These are phyloP conservation scores for Stichodactyla helianthus DNA, from an alignment of 64 coral and sea anemone genomes.

Conservation along the genomic window DNA sequence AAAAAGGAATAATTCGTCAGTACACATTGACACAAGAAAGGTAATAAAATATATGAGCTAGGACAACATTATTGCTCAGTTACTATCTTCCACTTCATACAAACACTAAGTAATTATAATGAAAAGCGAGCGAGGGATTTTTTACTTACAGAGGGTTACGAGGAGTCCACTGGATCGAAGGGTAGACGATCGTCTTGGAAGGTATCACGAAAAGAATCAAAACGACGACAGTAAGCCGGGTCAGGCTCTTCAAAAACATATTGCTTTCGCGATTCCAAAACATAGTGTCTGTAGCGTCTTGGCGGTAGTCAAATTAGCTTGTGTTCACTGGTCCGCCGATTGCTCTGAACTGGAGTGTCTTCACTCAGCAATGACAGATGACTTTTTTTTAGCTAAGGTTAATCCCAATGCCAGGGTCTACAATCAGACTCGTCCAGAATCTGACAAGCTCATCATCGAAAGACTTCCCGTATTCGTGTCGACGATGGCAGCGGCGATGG, in stretches of 20 bases:
- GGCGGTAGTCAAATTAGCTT: not conserved
- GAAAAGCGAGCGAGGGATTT: slow-evolving; percentile 1
- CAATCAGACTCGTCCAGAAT: slow-evolving; percentile 22
- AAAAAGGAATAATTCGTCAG: not conserved
- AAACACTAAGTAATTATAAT: slow-evolving; percentile 15
- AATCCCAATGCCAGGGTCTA: slow-evolving; percentile 24
- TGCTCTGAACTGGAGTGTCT: not conserved
- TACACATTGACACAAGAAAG: slow-evolving; percentile 12
- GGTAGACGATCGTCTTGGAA: slow-evolving; percentile 21
- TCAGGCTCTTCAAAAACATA: not conserved
- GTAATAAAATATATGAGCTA: not conserved
- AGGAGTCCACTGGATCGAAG: slow-evolving; percentile 48
- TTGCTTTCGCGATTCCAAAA: not conserved
- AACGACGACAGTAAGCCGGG: not conserved
- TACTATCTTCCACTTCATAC: not conserved
- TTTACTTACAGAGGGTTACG: slow-evolving; percentile 56
- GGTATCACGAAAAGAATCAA: slow-evolving; percentile 17
- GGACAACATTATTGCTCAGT: not conserved
- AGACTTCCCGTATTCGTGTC: slow-evolving; percentile 7
- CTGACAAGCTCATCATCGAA: slow-evolving; percentile 31
- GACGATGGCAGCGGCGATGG: not conserved
- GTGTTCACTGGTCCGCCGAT: not conserved
- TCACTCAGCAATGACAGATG: not conserved
- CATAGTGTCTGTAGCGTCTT: not conserved
- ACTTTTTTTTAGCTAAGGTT: slow-evolving; percentile 16